Evolutionary conservation across 2,797 vertebrate genomes (phyloP).

Genomic region (Anguilla obscura): DNA sequence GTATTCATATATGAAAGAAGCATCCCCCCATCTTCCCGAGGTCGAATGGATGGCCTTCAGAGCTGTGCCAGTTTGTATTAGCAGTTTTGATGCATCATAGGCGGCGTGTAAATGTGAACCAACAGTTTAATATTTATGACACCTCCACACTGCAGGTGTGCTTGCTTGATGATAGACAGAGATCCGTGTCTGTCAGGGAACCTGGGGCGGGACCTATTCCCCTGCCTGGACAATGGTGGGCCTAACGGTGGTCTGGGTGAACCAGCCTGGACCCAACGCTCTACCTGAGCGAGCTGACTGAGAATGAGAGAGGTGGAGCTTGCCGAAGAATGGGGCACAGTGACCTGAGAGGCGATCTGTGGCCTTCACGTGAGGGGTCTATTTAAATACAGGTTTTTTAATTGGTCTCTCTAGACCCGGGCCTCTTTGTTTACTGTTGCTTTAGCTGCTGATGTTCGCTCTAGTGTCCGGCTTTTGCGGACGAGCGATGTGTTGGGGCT

Average conservation of each 20-base stretch:
- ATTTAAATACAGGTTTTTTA: conserved; percentile 69
- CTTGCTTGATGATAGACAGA: conserved; percentile 56
- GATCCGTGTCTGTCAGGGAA: conserved; percentile 5
- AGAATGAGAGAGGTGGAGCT: not conserved
- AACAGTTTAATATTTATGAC: conserved; percentile 32
- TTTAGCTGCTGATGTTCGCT: conserved; percentile 33
- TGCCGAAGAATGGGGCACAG: conserved; percentile 26
- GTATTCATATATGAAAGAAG: conserved; percentile 14
- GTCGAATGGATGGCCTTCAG: conserved; percentile 5
- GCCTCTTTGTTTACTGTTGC: conserved; percentile 37
- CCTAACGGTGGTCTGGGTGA: not conserved
- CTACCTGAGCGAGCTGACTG: not conserved
- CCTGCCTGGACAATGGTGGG: not conserved
- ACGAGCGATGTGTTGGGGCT: conserved; percentile 50
- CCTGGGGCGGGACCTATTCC: not conserved
- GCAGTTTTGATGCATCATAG: conserved; percentile 29
- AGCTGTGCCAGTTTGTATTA: conserved; percentile 26
- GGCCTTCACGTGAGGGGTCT: conserved; percentile 45
- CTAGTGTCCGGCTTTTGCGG: conserved; percentile 26
- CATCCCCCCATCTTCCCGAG: not conserved
- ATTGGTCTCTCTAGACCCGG: conserved; percentile 67
- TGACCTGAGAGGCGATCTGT: conserved; percentile 41
- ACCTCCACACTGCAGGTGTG: conserved; percentile 13
- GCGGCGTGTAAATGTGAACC: conserved; percentile 26
- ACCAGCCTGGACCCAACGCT: not conserved